phyloP scores from a whole-genome alignment of 1,140 invertebrate genomes.

The Dryas iulia region DNA sequence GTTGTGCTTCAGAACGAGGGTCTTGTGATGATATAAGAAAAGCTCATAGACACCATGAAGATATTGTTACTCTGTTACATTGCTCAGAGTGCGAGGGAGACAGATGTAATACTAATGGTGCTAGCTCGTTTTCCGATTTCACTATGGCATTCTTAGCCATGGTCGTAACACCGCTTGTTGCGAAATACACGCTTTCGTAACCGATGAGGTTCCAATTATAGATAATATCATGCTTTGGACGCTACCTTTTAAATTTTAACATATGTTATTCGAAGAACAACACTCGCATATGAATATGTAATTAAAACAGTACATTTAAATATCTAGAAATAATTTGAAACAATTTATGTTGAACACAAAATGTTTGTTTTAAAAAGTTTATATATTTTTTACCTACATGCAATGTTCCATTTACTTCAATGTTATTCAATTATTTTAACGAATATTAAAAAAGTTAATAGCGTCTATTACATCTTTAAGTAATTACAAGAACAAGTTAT shows the following conservation, averaged over 20 bases:
- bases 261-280: neutral
- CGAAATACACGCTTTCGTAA: conserved; percentile 53
- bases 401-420: no score
- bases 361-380: no score
- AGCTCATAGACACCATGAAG: conserved; percentile 29
- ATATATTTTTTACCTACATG: no score
- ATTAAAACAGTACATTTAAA: neutral
- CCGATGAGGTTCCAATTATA: neutral
- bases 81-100: conserved; percentile 60
- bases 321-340: no score
- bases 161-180: conserved; percentile 46
- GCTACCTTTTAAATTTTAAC: neutral
- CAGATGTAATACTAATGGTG: conserved; percentile 52
- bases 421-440: no score
- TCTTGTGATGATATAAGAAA: conserved; percentile 51
- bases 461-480: neutral
- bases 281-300: neutral
- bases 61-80: conserved; percentile 41
- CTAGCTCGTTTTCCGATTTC: conserved; percentile 38
- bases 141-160: conserved; percentile 48
- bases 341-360: no score
- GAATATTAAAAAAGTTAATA: no score
- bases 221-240: neutral
- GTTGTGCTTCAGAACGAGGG: conserved; percentile 57
- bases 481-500: neutral